Base-by-base conservation (phyloP, 2,797 vertebrate genomes). In the Ctenopoma kingsleyae region DNA sequence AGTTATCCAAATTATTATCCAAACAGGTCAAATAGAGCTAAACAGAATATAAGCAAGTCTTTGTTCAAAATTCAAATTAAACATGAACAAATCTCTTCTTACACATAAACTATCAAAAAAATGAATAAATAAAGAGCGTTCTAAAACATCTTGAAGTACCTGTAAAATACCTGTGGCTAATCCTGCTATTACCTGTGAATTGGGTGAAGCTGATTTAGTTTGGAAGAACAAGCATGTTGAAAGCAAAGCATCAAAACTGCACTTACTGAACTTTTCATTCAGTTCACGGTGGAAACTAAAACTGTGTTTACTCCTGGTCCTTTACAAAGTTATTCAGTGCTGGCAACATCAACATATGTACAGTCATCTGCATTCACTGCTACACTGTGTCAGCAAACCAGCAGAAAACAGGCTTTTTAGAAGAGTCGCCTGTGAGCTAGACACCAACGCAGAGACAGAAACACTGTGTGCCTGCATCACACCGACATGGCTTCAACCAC, bases 361-460 rank as follows among this genome's bases (percentile, higher is more conserved):
- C 63, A 46, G 17, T 71, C 16, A 51, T 19, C 23, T 68, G 53
- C 38, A 35, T 52, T 67, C 58, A 65, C 51, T 57, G 67, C 51
- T 52, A 60, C 54, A 65, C 51, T 57, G 57, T 70, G 57, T 70
- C 57, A 75, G 64, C 60, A 70, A 52, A 58, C 10, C 20, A 44
- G 17, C 8, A 55, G 62, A 58, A 61, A 30, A 40, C 35, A 51
- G 47, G 22, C 16, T 77, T 53, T 61, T 54, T 17, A 66, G 20
- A 65, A 36, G 55, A 72, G 58, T 49, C 53, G 52, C 16, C 44
- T 66, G 63, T 36, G 20, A 46, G 40, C 48, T n/a, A 19, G 23
- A 60, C 60, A 78, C 52, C 64, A 81, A 55, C 23, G 54, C 16
- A 67, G 1, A 80, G n/a, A 65, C 69, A 54, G 7, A 46, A 35